Base-by-base conservation (phyloP, 37 sponge, comb jelly and placozoan species). In the Ianthella basta region DNA sequence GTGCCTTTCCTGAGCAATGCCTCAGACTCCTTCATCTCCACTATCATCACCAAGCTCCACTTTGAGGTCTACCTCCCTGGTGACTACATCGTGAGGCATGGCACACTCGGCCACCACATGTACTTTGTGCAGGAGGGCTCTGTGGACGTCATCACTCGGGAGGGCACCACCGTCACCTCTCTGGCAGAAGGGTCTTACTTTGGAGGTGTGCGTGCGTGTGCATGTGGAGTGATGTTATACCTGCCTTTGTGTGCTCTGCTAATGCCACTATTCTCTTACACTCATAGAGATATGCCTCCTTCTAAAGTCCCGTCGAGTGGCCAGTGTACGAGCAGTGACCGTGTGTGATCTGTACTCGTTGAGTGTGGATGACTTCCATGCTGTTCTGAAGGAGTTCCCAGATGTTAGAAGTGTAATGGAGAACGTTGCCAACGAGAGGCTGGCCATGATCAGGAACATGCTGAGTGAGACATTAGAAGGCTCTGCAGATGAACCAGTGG, bases 51-150 rank as follows among this genome's bases (percentile, higher is more conserved):
- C 14, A 44, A 60, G 40, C 65, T 91, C 27, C 61, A 50, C 16
- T 91, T 86, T 56, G 91, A 91, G 8, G 91, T 91, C 66, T 91
- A 86, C 63, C 87, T 91, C 18, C 83, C 85, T 4, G 87, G 80
- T 12, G 87, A 91, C 27, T 79, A 32, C 72, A 83, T 91, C 54
- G 80, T 86, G 33, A 72, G 35, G 16, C 66, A 53, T 55, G 87
- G 86, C 1, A 54, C 63, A 32, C 41, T 87, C 14, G 91, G 30
- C 15, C 78, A 75, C 38, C 78, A 75, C 37, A 75, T 75, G 78
- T 75, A 75, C 78, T 75, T 75, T 36, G 38, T 75, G 6, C 78
- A 75, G 54, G 25, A 36, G 1, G 78, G 78, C 3, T 24, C 37
- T 36, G 18, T 75, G 78, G 78, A 75, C 39, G 83, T 91, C 6